Conservation (phyloP, 2,113 vertebrate genomes). For the Gymnobelideus leadbeateri region DNA sequence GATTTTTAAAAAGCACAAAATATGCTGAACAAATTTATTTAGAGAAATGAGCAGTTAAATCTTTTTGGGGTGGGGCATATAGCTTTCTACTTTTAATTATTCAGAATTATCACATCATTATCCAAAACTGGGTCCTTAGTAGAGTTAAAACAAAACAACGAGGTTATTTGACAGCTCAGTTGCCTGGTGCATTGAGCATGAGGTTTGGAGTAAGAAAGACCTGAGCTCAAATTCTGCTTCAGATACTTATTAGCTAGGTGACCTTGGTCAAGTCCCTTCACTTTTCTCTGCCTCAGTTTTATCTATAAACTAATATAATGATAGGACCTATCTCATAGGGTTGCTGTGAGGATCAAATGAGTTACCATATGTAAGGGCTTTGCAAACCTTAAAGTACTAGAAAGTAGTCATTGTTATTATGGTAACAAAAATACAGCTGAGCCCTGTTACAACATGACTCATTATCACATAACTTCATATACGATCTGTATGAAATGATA, state of each 20-base stretch:
- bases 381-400: not conserved
- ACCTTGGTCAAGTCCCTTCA: not conserved
- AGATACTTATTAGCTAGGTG: not conserved
- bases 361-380: not conserved
- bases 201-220: not conserved
- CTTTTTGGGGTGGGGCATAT: slow-evolving; percentile 12
- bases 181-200: not conserved
- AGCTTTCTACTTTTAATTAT: not conserved
- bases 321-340: not conserved
- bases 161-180: not conserved
- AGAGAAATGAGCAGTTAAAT: slow-evolving; percentile 26
- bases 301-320: not conserved
- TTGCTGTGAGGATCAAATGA: not conserved
- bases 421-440: not conserved
- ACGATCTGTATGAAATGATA: not conserved
- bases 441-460: not conserved
- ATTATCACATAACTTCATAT: not conserved
- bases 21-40: slow-evolving; percentile 45
- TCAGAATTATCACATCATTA: not conserved
- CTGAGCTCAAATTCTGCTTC: not conserved
- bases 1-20: not conserved
- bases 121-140: slow-evolving; percentile 12
- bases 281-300: not conserved
- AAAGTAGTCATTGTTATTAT: not conserved
- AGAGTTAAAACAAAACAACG: slow-evolving; percentile 55